Evolutionary conservation across 2,888 invertebrate species (phyloP), one percentile per base, ranked within the genome.

Genomic region (Escarpia spicata): DNA sequence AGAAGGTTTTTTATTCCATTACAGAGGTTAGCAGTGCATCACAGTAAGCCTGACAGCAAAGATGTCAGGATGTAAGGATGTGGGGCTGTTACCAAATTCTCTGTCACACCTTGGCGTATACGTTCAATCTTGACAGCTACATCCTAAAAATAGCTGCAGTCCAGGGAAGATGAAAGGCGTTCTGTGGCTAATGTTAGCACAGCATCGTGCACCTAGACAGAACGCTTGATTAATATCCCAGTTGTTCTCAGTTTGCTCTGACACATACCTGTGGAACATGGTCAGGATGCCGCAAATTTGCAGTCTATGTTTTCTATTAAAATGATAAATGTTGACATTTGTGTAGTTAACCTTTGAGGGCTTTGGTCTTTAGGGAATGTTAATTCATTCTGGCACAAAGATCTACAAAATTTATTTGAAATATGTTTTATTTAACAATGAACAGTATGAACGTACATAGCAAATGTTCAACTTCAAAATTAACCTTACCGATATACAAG

Each of bases 261-360:
- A 75, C 75, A 75, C 75, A 75, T 75, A 26, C 19, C n/a, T 26
- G 26, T 26, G 75, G 26, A 26, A n/a, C n/a, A n/a, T 1, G 75
- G 75, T 75, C 75, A 26, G n/a, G 75, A 75, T 26, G 75, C 75
- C 26, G 19, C 26, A 6, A 75, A 75, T 75, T 75, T 75, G 75
- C 75, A 75, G 75, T 19, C 19, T 26, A 19, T 6, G n/a, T 26
- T 75, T 75, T 75, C 75, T 75, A 26, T 75, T 75, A 75, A 75
- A 75, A 75, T 75, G 75, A 75, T 75, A 15, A 75, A 26, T 75
- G 75, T 75, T 75, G 75, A 75, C 75, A 75, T 75, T 75, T 75
- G 75, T n/a, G 3, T 75, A 15, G 26, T 75, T n/a, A 6, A 75
- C 75, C 75, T 75, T 26, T 26, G 19, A 26, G 75, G 75, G 26